Evolutionary conservation across 2,797 vertebrate species (phyloP).

Genomic region (Channa striata): DNA sequence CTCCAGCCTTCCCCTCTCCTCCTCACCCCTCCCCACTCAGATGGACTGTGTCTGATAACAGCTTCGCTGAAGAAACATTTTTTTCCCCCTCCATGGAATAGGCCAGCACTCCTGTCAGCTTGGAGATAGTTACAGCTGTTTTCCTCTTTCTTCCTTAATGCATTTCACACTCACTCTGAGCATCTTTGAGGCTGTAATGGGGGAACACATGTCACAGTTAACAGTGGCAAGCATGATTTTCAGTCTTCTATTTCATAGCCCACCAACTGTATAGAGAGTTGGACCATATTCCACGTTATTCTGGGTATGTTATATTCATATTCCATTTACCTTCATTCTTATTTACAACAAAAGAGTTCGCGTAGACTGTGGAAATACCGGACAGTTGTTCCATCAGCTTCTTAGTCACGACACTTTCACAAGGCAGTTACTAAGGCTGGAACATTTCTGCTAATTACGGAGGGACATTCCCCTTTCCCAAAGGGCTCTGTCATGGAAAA

Average conservation of each 20-base stretch:
- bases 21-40: slow-evolving; percentile 53
- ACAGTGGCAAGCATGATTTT: slow-evolving; percentile 35
- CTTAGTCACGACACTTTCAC: slow-evolving; percentile 66
- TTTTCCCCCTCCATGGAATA: slow-evolving; percentile 52
- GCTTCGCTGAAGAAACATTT: slow-evolving; percentile 50
- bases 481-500: slow-evolving; percentile 73
- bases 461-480: slow-evolving; percentile 62
- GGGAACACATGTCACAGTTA: slow-evolving; percentile 67
- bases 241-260: slow-evolving; percentile 39
- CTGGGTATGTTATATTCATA: slow-evolving; percentile 42
- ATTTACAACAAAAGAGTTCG: slow-evolving; percentile 51
- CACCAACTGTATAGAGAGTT: slow-evolving; percentile 23
- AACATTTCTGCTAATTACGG: slow-evolving; percentile 75
- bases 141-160: slow-evolving; percentile 66
- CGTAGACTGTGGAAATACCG: slow-evolving; percentile 47
- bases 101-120: slow-evolving; percentile 67
- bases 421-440: slow-evolving; percentile 52
- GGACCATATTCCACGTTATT: slow-evolving; percentile 36
- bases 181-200: slow-evolving; percentile 61
- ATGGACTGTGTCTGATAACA: slow-evolving; percentile 72
- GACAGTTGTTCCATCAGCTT: slow-evolving; percentile 52
- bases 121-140: slow-evolving; percentile 74
- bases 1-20: slow-evolving; percentile 1
- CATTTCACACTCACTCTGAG: slow-evolving; percentile 61
- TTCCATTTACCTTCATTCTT: slow-evolving; percentile 31